phyloP scores from a whole-genome alignment of 2,797 vertebrate genomes.

The Scolopax bukidnonensis region DNA sequence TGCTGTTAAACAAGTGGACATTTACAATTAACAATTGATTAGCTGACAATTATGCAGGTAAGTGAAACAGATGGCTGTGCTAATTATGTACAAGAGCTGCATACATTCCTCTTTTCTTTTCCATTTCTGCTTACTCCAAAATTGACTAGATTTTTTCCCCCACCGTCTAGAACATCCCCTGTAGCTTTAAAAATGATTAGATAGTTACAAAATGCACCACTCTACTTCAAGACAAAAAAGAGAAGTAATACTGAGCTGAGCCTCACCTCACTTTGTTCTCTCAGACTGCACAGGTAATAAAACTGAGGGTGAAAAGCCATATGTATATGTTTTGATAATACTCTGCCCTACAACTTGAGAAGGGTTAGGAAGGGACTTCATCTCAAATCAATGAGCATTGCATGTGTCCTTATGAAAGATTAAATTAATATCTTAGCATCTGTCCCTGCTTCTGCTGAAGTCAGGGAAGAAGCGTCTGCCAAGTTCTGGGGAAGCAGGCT shows the following conservation, averaged over 20 bases:
- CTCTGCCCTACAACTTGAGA: neutral
- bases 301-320: neutral
- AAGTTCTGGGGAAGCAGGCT: neutral
- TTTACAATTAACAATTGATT: slow-evolving; percentile 55
- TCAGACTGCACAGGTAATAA: neutral
- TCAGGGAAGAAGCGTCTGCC: neutral
- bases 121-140: neutral
- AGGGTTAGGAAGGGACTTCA: neutral
- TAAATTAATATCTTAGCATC: neutral
- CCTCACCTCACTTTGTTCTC: neutral
- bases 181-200: neutral
- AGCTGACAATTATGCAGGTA: slow-evolving; percentile 25
- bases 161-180: neutral
- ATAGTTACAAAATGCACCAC: neutral
- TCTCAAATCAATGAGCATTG: neutral
- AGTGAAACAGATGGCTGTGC: slow-evolving; percentile 22
- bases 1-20: slow-evolving; percentile 10
- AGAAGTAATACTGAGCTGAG: neutral
- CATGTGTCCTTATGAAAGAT: neutral
- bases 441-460: neutral
- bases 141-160: neutral
- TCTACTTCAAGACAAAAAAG: neutral
- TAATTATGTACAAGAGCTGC: slow-evolving; percentile 11
- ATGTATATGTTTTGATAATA: neutral
- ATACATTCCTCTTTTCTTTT: neutral